Evolutionary conservation across 1,140 invertebrate genomes (phyloP).

Genomic region (Drosophila melanica): DNA sequence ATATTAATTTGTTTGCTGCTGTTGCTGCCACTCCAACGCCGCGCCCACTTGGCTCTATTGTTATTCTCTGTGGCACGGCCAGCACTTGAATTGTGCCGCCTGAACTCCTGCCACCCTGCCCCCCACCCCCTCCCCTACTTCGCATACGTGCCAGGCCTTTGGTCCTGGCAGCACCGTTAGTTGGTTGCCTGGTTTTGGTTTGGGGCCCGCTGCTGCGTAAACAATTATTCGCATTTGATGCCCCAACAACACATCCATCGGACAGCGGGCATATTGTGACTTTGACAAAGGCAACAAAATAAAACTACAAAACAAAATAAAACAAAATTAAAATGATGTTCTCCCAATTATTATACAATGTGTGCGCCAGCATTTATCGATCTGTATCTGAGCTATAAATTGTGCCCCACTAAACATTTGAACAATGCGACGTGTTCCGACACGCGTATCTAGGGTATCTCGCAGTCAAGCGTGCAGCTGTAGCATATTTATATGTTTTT

Average conservation of each 20-base stretch:
- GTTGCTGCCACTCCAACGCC: conserved; percentile 26
- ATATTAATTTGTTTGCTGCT: conserved; percentile 55
- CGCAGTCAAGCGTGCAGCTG: background rate
- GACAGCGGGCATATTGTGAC: conserved; percentile 11
- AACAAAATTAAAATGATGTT: background rate
- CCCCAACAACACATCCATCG: background rate
- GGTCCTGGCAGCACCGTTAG: conserved; percentile 22
- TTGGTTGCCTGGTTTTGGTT: conserved; percentile 15
- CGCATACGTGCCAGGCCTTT: conserved; percentile 30
- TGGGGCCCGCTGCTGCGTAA: conserved; percentile 34
- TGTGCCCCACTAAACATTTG: background rate
- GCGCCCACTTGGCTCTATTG: conserved; percentile 38
- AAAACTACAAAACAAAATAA: conserved; percentile 9
- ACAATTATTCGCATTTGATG: conserved; percentile 57
- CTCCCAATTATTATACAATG: background rate
- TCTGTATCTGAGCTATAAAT: background rate
- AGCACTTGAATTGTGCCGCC: conserved; percentile 28
- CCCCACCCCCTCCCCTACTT: background rate
- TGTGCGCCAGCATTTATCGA: background rate
- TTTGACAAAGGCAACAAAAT: conserved; percentile 14
- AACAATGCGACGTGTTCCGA: too few relatives aligned
- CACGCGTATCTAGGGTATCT: conserved; percentile 1
- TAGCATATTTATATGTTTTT: conserved; percentile 3
- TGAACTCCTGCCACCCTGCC: too few relatives aligned
- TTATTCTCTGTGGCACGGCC: conserved; percentile 13